Percentiles rank a stretch among this genome's conserved stretches.
phyloP scores from a whole-genome alignment of 1,140 invertebrate species.

The Amyelois transitella region DNA sequence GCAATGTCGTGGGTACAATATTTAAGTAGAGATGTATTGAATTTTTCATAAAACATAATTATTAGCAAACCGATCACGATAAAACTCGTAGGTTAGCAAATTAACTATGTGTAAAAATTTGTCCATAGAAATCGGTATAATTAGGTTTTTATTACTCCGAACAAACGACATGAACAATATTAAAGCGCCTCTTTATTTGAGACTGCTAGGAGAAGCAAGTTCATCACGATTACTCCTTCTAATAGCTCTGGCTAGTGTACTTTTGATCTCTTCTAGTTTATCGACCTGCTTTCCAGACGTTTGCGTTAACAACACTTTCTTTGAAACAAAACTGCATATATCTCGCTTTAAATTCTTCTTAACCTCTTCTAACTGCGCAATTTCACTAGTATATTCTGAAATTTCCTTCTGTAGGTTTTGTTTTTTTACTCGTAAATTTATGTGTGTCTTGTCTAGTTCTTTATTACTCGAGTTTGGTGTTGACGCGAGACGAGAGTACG shows the following conservation, averaged over 20 bases:
- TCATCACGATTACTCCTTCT: not conserved
- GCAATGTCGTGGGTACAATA: no score
- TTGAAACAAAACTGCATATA: not conserved
- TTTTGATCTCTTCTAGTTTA: not conserved
- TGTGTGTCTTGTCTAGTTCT: not conserved
- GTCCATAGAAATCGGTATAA: no score
- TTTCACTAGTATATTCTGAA: not conserved
- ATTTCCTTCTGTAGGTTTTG: not conserved
- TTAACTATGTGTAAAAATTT: no score
- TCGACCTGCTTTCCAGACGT: not conserved
- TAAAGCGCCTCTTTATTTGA: not conserved
- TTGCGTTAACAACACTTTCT: not conserved
- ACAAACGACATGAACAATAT: not conserved
- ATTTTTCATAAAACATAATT: not conserved
- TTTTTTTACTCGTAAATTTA: not conserved
- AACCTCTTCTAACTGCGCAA: not conserved
- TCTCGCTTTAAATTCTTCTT: constrained; percentile 1
- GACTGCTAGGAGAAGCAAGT: not conserved
- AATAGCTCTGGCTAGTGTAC: not conserved
- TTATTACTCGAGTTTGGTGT: not conserved
- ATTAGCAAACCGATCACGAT: not conserved
- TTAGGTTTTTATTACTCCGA: no score
- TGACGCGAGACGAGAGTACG: not conserved
- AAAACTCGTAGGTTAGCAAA: not conserved
- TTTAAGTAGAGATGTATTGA: not conserved